Evolutionary conservation across 2,797 vertebrate species (phyloP), one percentile per base, ranked within the genome.

Genomic region (Champsocephalus esox): DNA sequence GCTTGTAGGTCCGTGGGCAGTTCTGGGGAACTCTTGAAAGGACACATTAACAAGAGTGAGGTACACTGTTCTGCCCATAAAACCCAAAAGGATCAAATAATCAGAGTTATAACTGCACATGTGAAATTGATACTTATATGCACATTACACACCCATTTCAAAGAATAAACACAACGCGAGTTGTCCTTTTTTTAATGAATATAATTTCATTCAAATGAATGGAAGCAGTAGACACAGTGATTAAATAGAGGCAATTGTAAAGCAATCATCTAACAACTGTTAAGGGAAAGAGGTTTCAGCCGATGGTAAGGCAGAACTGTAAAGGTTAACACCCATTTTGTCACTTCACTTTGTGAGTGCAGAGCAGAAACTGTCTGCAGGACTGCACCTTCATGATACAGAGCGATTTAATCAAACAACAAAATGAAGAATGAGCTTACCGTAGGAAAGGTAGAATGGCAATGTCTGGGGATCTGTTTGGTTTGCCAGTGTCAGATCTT

Each of bases 161-260:
- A 62, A 79, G 5, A 81, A 61, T 2, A 71, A 49, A 74, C 67
- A 84, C 63, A 77, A 64, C 1, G 13, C 9, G 16, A 68, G 34
- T 75, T 82, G 72, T 86, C 77, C 80, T 91, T 89, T 85, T 87
- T 66, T 95, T 95, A 94, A 91, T 95, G 81, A 89, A 82, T 16
- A 83, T 81, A 3, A 83, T 82, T 83, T 84, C 86, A 92, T 91
- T 93, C 90, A 88, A 86, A 92, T 88, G 91, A 95, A 94, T 92
- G 89, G 73, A 87, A 79, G 62, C 72, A 86, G 55, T 83, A 82
- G 64, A 89, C 57, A 77, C 60, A 76, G 80, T 79, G 85, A 86
- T 89, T 89, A 91, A 91, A 92, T 86, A 89, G 73, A 92, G 79
- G 83, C 83, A 85, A 94, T 94, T 92, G 93, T 93, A 91, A 91